Conservation (phyloP, 1,140 invertebrate species). For the Contarinia nasturtii region DNA sequence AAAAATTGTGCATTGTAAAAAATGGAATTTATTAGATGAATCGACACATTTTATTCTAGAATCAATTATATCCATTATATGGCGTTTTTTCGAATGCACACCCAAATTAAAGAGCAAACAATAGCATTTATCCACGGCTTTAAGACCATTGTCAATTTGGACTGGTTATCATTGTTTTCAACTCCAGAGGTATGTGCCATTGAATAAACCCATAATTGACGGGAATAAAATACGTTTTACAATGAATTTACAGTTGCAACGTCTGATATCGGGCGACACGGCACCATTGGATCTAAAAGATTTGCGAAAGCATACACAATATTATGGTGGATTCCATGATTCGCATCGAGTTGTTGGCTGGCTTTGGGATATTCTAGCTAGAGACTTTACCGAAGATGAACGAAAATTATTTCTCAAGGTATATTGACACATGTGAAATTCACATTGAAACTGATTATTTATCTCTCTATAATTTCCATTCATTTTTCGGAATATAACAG, state of each 20-base stretch:
- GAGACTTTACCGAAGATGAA: slow-evolving; percentile 87
- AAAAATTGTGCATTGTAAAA: not conserved
- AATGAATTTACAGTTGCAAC: slow-evolving; percentile 40
- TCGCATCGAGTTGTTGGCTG: slow-evolving; percentile 93
- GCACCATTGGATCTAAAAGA: slow-evolving; percentile 78
- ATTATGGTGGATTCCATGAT: slow-evolving; percentile 98
- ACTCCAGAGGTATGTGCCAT: slow-evolving; percentile 69
- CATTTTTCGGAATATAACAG: slow-evolving; percentile 30
- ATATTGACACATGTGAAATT: not conserved
- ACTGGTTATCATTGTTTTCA: slow-evolving; percentile 92
- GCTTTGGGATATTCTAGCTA: slow-evolving; percentile 96
- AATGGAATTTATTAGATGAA: not conserved
- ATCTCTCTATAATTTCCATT: not conserved
- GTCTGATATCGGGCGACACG: slow-evolving; percentile 82
- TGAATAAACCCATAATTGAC: not conserved
- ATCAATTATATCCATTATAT: slow-evolving; percentile 96
- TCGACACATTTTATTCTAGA: slow-evolving; percentile 30
- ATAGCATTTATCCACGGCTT: slow-evolving; percentile 93
- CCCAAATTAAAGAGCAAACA: slow-evolving; percentile 92
- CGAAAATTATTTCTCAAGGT: slow-evolving; percentile 83
- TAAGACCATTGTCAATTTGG: slow-evolving; percentile 80
- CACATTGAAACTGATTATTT: not conserved
- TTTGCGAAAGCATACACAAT: slow-evolving; percentile 83
- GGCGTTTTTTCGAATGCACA: slow-evolving; percentile 96
- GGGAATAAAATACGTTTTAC: not conserved